Base-by-base conservation (phyloP, 2,888 invertebrate species). In the Leptinotarsa rubiginosa region DNA sequence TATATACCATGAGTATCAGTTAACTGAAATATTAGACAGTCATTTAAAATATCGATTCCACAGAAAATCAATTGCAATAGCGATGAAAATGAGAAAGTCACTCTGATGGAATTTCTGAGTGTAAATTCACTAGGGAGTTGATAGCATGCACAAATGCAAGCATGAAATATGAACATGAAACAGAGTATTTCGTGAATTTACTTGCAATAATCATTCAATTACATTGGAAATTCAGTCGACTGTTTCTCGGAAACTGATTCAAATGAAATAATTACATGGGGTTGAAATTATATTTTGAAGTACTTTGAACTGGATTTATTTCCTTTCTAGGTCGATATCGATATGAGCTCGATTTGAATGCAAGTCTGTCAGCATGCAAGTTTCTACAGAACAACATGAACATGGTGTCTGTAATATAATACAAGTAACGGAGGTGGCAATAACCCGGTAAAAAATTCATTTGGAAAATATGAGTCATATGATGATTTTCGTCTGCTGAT, bases 81-180 rank as follows among this genome's bases (percentile, higher is more conserved):
- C 62, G n/a, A n/a, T 62, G 12, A 41, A 62, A 41, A 62, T 41
- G 41, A 13, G 62, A n/a, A 62, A 62, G 31, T 62, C 31, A 62
- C 62, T 62, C 68, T 68, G 68, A 31, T 54, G 41, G 18, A 41
- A 25, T 31, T 54, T n/a, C 49, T 18, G 54, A 68, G 52, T 49
- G 54, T 52, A 31, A n/a, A 54, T 68, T 47, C 31, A 41, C 52
- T 68, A 68, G 68, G 20, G n/a, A 52, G 49, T 20, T 49, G 52
- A 31, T 31, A 50, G 50, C 68, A 68, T 68, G 68, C 68, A 68
- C 54, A 54, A 54, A 68, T 68, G 41, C 62, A n/a, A 62, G 31
- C 62, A 62, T 62, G 62, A 62, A 62, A 62, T 62, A 62, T 62
- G 62, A 62, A 62, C 62, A 31, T 62, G 62, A 62, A 62, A 62